These are phyloP conservation scores for Coecobrya sp. DNA, from an alignment of 2,888 invertebrate species.

Conservation along the genomic window DNA sequence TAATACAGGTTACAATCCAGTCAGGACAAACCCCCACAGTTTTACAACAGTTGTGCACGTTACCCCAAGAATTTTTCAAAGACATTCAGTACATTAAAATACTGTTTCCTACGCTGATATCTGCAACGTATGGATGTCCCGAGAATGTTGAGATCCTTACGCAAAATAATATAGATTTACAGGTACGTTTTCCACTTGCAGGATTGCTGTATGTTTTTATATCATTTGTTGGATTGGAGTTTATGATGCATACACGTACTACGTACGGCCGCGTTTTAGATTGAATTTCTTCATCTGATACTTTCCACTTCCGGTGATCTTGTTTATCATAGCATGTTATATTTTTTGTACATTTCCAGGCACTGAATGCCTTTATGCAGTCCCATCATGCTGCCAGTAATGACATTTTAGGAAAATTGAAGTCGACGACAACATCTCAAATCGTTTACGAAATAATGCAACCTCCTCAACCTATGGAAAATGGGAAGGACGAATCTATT, in stretches of 20 bases:
- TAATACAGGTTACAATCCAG: slow-evolving; percentile 91
- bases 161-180: slow-evolving; percentile 89
- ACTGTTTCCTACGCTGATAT: slow-evolving; percentile 94
- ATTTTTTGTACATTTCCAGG: too few species aligned
- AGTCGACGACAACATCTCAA: slow-evolving; percentile 55
- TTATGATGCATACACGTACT: neutral
- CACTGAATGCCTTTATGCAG: slow-evolving; percentile 90
- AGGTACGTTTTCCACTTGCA: too few species aligned
- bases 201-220: neutral
- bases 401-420: slow-evolving; percentile 88
- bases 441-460: slow-evolving; percentile 48
- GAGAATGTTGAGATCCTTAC: slow-evolving; percentile 93
- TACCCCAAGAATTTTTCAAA: slow-evolving; percentile 96
- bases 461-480: slow-evolving; percentile 33
- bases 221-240: too few species aligned
- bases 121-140: slow-evolving; percentile 91
- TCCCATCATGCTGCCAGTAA: slow-evolving; percentile 89
- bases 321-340: too few species aligned
- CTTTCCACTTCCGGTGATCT: neutral
- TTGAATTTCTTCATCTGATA: neutral
- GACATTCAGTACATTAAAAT: slow-evolving; percentile 91
- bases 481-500: slow-evolving; percentile 42
- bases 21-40: slow-evolving; percentile 93
- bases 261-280: neutral
- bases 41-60: slow-evolving; percentile 93